These are phyloP conservation scores for Plecotus auritus DNA, from an alignment of 2,113 vertebrate genomes.

Conservation along the genomic window DNA sequence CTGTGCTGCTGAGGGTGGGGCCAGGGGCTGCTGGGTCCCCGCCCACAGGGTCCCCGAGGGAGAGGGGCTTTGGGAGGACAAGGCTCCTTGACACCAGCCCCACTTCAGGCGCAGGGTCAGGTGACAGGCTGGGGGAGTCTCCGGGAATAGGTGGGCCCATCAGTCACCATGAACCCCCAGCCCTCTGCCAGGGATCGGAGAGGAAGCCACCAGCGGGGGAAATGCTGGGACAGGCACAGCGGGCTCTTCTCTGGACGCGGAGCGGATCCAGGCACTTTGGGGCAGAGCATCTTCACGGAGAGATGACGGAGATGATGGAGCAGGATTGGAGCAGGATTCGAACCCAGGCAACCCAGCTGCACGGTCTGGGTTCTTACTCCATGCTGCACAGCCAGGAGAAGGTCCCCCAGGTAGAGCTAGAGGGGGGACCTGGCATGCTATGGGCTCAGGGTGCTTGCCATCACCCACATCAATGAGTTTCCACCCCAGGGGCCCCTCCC, in stretches of 20 bases:
- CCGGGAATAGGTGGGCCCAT: accelerated
- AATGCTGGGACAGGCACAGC: accelerated
- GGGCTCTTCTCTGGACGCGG: background rate
- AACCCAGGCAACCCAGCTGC: background rate
- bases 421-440: background rate
- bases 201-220: accelerated
- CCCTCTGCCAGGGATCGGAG: background rate
- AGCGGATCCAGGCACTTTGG: accelerated
- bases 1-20: accelerated
- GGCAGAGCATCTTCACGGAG: accelerated
- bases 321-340: background rate
- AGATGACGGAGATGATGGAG: background rate
- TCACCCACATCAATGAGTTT: background rate
- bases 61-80: background rate
- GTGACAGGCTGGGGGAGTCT: accelerated
- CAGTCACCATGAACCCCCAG: accelerated
- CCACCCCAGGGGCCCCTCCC: background rate
- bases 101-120: no score
- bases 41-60: background rate
- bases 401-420: background rate
- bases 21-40: background rate
- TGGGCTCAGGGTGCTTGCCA: background rate
- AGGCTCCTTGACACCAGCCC: accelerated
- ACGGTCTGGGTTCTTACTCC: background rate
- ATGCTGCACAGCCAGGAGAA: background rate